These are phyloP conservation scores for Drosophila bocki DNA, from an alignment of 1,140 invertebrate species.

Conservation along the genomic window DNA sequence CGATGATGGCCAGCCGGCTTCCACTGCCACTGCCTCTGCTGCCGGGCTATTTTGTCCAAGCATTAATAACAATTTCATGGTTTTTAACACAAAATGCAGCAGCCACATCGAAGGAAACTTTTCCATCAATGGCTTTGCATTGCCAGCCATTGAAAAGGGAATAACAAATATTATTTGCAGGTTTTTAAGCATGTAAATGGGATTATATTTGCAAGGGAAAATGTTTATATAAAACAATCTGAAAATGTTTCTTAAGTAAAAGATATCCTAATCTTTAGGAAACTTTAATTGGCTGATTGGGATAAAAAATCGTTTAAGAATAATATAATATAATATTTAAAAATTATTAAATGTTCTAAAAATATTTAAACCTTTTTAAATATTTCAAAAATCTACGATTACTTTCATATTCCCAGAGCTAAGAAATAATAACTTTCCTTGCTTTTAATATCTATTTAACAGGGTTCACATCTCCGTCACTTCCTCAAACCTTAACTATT, in stretches of 20 bases:
- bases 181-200: neutral
- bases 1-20: conserved; percentile 50
- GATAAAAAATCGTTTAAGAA: neutral
- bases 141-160: neutral
- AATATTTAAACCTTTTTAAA: too few relatives aligned
- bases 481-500: conserved; percentile 21
- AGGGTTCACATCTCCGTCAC: conserved; percentile 1
- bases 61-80: conserved; percentile 79
- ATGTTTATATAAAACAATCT: neutral
- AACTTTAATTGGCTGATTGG: neutral
- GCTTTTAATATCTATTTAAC: neutral
- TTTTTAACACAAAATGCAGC: conserved; percentile 63
- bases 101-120: conserved; percentile 20
- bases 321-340: neutral
- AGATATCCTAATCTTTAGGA: neutral
- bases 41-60: conserved; percentile 42
- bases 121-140: conserved; percentile 22
- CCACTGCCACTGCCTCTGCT: conserved; percentile 3
- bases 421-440: neutral
- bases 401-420: neutral
- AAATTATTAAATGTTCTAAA: too few relatives aligned
- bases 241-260: neutral
- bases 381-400: too few relatives aligned
- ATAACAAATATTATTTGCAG: conserved; percentile 10
- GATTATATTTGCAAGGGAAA: neutral